Conservation (phyloP, 1,140 invertebrate species). For the Drosophila insularis region DNA sequence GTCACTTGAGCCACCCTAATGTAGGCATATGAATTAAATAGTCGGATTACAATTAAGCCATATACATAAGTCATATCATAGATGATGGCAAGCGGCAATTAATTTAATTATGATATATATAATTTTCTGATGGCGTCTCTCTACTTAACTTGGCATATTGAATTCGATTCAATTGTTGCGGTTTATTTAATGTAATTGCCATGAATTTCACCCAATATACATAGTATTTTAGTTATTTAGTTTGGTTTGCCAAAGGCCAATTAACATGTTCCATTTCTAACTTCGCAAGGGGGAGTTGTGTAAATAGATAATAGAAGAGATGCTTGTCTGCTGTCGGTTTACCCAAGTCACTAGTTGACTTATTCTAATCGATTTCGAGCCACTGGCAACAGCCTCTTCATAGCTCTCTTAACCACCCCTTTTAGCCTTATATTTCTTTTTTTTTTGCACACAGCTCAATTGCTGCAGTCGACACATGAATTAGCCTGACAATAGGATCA, state of each 20-base stretch:
- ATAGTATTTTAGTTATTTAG: not conserved
- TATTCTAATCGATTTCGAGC: constrained; percentile 69
- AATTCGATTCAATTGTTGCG: constrained; percentile 55
- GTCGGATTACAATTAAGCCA: constrained; percentile 37
- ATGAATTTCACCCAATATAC: constrained; percentile 46
- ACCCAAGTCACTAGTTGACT: constrained; percentile 54
- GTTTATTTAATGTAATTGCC: constrained; percentile 60
- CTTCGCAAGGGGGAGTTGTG: not conserved
- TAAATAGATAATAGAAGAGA: too few species aligned
- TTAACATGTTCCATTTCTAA: constrained; percentile 25
- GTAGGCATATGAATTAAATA: constrained; percentile 19
- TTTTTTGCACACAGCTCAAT: constrained; percentile 23
- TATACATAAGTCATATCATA: not conserved
- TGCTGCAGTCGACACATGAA: constrained; percentile 78
- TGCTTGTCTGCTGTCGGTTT: not conserved
- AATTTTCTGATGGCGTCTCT: not conserved
- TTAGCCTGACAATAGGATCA: constrained; percentile 68
- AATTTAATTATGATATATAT: constrained; percentile 63
- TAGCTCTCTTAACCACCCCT: too few species aligned
- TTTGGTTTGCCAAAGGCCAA: constrained; percentile 12
- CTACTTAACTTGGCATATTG: constrained; percentile 23
- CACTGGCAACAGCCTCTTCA: constrained; percentile 27
- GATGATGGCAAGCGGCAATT: constrained; percentile 27
- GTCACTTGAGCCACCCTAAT: not conserved
- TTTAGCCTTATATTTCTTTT: too few species aligned